Base-by-base conservation (phyloP, 35 echinoderm and acorn worm species). In the Nesometra sesokonis region DNA sequence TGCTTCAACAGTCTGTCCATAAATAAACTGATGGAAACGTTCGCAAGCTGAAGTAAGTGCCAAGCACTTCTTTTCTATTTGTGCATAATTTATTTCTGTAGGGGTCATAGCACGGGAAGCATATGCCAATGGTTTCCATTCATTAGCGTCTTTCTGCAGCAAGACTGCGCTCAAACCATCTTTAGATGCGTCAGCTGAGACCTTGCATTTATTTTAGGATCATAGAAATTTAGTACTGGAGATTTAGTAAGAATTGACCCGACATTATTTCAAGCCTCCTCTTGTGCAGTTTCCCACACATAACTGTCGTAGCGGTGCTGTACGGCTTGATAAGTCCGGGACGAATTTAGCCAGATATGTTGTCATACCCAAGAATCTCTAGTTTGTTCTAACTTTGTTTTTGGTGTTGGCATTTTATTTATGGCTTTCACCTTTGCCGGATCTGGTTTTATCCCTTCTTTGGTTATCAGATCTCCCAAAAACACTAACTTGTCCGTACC, bases 11-110 rank as follows among this genome's bases (percentile, higher is more conserved):
- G 78, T 38, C 21, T 85, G 89, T 33, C 78, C 76, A 81, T 33
- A 85, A 0, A 93, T 11, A 79, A 47, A 93, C 32, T 93, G 82
- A 33, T 92, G 57, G 37, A 85, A 92, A 32, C 81, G 33, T 57
- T 92, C 86, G 82, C 90, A 92, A 0, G 90, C 90, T 46, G 35
- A 93, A 29, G 86, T 85, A 11, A 93, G 46, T 35, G 67, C 86
- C 46, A 93, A 39, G 17, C 36, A 34, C 40, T 88, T 57, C 36
- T 92, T 88, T 32, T 89, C 82, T 35, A 93, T 89, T 37, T 89
- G 87, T 7, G 91, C 91, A 82, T 93, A 89, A 13, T 57, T 82
- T 40, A 37, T 82, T 32, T 86, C 85, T 27, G 86, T 43, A 13
- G 77, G 33, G 9, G 52, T 94, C 82, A 91, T 82, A 29, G 89